phyloP scores from a whole-genome alignment of 2,888 invertebrate species.

The Deilephila elpenor region DNA sequence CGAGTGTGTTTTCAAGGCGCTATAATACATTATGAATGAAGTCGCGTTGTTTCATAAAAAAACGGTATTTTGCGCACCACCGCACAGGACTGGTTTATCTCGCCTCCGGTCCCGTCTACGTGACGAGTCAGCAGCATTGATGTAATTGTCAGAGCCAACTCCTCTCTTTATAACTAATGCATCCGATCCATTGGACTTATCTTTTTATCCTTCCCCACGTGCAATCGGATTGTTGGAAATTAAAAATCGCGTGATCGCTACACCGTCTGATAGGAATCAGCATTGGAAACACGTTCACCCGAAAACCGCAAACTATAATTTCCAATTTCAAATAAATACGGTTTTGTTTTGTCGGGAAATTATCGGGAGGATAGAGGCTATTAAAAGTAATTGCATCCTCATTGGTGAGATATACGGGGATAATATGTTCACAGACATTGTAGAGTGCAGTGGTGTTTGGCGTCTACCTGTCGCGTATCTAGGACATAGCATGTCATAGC shows the following conservation, averaged over 20 bases:
- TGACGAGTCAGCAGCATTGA: slow-evolving; percentile 70
- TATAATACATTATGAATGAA: slow-evolving; percentile 83
- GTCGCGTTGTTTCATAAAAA: slow-evolving; percentile 74
- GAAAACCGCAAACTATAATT: slow-evolving; percentile 80
- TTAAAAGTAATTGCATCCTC: slow-evolving; percentile 57
- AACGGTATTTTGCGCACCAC: slow-evolving; percentile 72
- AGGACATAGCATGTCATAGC: slow-evolving; percentile 79
- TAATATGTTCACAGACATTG: slow-evolving; percentile 38
- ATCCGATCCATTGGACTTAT: slow-evolving; percentile 54
- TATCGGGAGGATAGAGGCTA: slow-evolving; percentile 57
- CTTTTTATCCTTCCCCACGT: slow-evolving; percentile 50
- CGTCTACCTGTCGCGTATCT: slow-evolving; percentile 77
- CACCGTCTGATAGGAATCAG: slow-evolving; percentile 73
- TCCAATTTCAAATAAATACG: slow-evolving; percentile 80
- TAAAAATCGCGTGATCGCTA: slow-evolving; percentile 74
- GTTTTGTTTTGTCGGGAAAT: slow-evolving; percentile 60
- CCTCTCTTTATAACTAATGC: slow-evolving; percentile 57
- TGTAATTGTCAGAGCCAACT: slow-evolving; percentile 73
- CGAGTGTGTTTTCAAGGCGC: slow-evolving; percentile 66
- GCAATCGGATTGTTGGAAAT: slow-evolving; percentile 51
- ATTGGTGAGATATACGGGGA: slow-evolving; percentile 49
- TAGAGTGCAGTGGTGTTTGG: slow-evolving; percentile 46
- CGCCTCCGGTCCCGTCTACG: slow-evolving; percentile 65
- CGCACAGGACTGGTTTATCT: slow-evolving; percentile 69
- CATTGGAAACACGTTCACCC: slow-evolving; percentile 81